phyloP scores from a whole-genome alignment of 2,888 invertebrate species.

The Phasia obesa region DNA sequence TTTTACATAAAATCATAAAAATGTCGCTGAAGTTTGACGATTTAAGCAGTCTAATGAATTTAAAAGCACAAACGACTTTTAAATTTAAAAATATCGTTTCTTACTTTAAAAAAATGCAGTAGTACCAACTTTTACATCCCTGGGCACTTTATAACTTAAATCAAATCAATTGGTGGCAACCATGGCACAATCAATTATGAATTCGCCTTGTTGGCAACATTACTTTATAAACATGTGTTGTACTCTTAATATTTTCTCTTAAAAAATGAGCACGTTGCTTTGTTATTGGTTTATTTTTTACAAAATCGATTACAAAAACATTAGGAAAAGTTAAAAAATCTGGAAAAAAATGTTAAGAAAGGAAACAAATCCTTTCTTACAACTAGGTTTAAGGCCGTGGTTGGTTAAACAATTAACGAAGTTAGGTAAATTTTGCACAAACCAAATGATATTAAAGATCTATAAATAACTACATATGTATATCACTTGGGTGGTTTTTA shows the following conservation, averaged over 20 bases:
- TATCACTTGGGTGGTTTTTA: slow-evolving; percentile 72
- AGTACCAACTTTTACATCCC: too few species aligned
- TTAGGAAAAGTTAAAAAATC: neutral
- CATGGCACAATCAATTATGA: too few species aligned
- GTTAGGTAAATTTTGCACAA: slow-evolving; percentile 84
- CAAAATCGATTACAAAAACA: neutral
- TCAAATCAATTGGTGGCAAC: too few species aligned
- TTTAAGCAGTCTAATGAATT: too few species aligned
- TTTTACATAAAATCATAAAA: too few species aligned
- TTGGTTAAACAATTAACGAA: slow-evolving; percentile 87
- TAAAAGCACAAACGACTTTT: too few species aligned
- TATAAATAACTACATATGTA: too few species aligned
- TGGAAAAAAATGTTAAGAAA: slow-evolving; percentile 75
- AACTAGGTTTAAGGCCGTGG: slow-evolving; percentile 88
- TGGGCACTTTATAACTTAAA: too few species aligned
- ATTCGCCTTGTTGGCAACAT: too few species aligned
- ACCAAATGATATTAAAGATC: neutral
- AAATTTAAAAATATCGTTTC: too few species aligned
- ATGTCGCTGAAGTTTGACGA: too few species aligned
- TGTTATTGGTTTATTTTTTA: slow-evolving; percentile 75
- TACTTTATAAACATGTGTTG: neutral
- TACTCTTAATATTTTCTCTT: neutral
- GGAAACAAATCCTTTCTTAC: slow-evolving; percentile 83
- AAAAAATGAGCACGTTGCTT: slow-evolving; percentile 64
- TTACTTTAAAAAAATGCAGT: too few species aligned